These are phyloP conservation scores for Thereva unica DNA, from an alignment of 2,888 invertebrate species.

Conservation along the genomic window DNA sequence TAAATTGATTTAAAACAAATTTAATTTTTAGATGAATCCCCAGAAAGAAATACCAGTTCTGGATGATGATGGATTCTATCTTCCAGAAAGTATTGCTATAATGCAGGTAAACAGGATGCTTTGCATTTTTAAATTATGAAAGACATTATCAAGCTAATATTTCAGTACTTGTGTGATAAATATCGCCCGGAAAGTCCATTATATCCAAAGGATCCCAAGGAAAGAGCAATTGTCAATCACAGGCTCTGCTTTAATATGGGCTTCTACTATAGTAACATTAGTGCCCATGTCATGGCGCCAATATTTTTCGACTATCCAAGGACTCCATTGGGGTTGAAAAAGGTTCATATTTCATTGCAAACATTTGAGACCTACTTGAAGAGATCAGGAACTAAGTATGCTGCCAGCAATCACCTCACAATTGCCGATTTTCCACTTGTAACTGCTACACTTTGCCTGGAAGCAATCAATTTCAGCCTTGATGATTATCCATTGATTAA, in stretches of 20 bases:
- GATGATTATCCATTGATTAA: conserved; percentile 63
- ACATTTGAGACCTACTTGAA: conserved; percentile 71
- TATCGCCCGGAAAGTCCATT: conserved; percentile 68
- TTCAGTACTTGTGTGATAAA: conserved; percentile 77
- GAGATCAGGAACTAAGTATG: conserved; percentile 65
- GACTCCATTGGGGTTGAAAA: conserved; percentile 69
- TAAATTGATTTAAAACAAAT: neutral
- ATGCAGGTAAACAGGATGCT: conserved; percentile 49
- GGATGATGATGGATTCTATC: conserved; percentile 76
- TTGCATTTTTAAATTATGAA: neutral
- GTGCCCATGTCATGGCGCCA: conserved; percentile 64
- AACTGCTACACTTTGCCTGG: conserved; percentile 73
- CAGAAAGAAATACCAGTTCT: conserved; percentile 79
- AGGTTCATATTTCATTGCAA: conserved; percentile 67
- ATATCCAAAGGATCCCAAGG: conserved; percentile 72
- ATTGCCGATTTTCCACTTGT: conserved; percentile 77
- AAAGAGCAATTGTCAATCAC: conserved; percentile 77
- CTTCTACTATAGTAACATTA: conserved; percentile 72
- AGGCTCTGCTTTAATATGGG: conserved; percentile 77
- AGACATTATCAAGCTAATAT: conserved; percentile 39
- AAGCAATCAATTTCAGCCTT: conserved; percentile 71
- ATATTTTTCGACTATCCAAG: conserved; percentile 77
- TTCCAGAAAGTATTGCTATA: conserved; percentile 75
- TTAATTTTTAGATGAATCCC: conserved; percentile 68
- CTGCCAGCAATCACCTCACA: conserved; percentile 70